Base-by-base conservation (phyloP, 2,797 vertebrate genomes). In the Coregonus sp. region DNA sequence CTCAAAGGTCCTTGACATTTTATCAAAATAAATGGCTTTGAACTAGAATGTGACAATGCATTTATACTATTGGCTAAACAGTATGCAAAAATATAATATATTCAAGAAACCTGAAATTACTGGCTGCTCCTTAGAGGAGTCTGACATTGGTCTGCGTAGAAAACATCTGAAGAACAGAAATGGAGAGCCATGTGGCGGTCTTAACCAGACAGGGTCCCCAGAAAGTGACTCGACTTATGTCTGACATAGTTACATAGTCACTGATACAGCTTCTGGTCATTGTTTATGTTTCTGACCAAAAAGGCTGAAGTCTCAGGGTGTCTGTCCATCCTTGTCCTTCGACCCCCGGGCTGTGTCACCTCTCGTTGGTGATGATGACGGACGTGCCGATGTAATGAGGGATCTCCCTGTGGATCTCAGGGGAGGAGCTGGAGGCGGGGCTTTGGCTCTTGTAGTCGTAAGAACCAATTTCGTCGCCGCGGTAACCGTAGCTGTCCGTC, bases 341-440 rank as follows among this genome's bases (percentile, higher is more conserved):
- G 16, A 51, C 18, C 25, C 74, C 68, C 71, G 35, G 67, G 72
- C 72, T 47, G 63, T 75, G 93, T 97, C 96, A 97, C 95, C 96
- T 97, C 82, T 96, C 95, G 1, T 96, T 97, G 78, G 91, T 93
- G 86, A 97, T 97, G 75, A 98, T 98, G 65, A 97, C 96, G 0
- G 96, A 97, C n/a, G 96, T 96, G 82, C 96, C 93, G 3, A 96
- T 96, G 82, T 96, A 96, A 75, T 96, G 96, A 9, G 96, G 95
- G 33, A 94, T 92, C 61, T 95, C 94, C 79, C 86, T 85, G 82
- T 93, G 95, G 76, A 51, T 87, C 63, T 95, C 94, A 0, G 93
- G 93, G 0, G 94, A 93, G 0, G 94, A 92, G 33, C 91, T 87
- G 4, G 94, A 94, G 63, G 92, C 90, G 1, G 93, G 91, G 81